These are phyloP conservation scores for Saccostrea echinata DNA, from an alignment of 1,140 invertebrate genomes.

Conservation along the genomic window DNA sequence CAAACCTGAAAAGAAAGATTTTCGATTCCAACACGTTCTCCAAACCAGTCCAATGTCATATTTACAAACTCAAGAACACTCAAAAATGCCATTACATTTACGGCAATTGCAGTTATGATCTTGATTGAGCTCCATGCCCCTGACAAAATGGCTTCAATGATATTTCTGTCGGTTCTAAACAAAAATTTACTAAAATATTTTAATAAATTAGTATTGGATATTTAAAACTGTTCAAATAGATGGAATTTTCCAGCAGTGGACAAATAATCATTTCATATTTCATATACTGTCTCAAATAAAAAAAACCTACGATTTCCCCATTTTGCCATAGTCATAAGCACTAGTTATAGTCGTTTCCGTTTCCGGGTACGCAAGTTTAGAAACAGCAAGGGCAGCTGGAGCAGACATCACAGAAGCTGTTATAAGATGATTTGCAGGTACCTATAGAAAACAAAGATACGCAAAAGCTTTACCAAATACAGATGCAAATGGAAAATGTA, in stretches of 20 bases:
- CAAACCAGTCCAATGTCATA: constrained; percentile 88
- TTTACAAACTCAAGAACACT: constrained; percentile 92
- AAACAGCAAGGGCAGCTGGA: constrained; percentile 91
- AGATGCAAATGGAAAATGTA: not conserved
- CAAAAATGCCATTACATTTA: constrained; percentile 94
- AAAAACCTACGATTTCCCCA: constrained; percentile 31
- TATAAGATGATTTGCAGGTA: constrained; percentile 82
- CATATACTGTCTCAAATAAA: not conserved
- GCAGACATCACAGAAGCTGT: constrained; percentile 97
- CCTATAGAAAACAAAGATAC: constrained; percentile 63
- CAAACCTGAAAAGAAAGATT: constrained; percentile 70
- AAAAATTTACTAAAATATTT: not conserved
- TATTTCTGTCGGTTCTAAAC: constrained; percentile 87
- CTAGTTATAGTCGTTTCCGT: constrained; percentile 52
- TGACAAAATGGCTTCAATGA: constrained; percentile 92
- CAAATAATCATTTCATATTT: not conserved
- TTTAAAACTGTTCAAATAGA: too few species aligned
- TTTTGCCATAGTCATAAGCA: constrained; percentile 10
- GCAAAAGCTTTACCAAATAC: not conserved
- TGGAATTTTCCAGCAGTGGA: not conserved
- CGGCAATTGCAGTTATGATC: constrained; percentile 92
- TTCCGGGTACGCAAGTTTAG: constrained; percentile 95
- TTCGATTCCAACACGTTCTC: constrained; percentile 85
- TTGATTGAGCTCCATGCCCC: constrained; percentile 90
- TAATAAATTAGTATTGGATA: too few species aligned